Percentiles rank a stretch among this genome's conserved stretches.
Conservation (phyloP, 2,113 vertebrate species). For the Oxyura jamaicensis region DNA sequence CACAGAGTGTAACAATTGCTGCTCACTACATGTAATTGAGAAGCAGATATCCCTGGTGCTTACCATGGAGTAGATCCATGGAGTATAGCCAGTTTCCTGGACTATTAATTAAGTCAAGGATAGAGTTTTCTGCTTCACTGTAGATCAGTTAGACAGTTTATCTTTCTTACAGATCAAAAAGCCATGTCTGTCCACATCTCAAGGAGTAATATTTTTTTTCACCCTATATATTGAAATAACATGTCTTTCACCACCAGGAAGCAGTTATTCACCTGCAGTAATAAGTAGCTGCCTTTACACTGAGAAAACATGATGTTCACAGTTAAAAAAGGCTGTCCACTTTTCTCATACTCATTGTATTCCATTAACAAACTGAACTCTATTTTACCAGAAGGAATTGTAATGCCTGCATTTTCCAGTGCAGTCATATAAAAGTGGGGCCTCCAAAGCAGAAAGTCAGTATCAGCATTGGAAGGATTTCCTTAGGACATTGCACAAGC, state of each 20-base stretch:
- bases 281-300: neutral
- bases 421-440: neutral
- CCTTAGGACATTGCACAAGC: neutral
- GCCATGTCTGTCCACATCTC: neutral
- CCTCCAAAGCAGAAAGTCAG: neutral
- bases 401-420: neutral
- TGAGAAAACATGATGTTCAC: neutral
- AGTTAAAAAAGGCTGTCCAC: neutral
- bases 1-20: neutral
- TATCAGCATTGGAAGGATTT: neutral
- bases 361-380: neutral
- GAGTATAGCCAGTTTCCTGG: neutral
- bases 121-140: constrained; percentile 16
- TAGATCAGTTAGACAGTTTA: constrained; percentile 6
- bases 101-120: neutral
- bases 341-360: neutral
- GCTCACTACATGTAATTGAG: neutral
- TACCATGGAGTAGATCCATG: neutral
- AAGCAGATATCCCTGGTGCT: neutral
- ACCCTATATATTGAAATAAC: neutral
- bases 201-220: neutral
- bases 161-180: neutral
- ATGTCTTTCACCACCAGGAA: neutral
- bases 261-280: neutral
- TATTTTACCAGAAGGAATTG: neutral